These are phyloP conservation scores for Microcebus murinus DNA, from an alignment of 2,113 vertebrate species.

Conservation along the genomic window DNA sequence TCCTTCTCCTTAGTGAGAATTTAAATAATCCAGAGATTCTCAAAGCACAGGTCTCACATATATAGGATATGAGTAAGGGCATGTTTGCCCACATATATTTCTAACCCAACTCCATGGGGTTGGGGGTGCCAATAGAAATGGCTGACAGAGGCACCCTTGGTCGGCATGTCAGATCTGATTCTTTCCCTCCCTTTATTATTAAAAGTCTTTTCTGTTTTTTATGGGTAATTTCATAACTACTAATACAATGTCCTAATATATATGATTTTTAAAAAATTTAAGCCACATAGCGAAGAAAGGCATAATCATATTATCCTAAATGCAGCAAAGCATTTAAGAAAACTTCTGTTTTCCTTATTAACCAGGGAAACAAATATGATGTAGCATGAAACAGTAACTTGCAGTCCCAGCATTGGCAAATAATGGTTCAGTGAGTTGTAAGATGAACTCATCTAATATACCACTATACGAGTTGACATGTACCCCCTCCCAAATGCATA, in stretches of 20 bases:
- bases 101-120: not conserved
- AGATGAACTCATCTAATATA: not conserved
- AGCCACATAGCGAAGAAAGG: not conserved
- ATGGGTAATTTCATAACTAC: not conserved
- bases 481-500: not conserved
- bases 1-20: slow-evolving; percentile 15
- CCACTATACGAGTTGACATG: not conserved
- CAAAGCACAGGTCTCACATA: not conserved
- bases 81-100: not conserved
- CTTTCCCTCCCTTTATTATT: not conserved
- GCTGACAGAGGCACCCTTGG: no score
- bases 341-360: not conserved
- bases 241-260: not conserved
- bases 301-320: not conserved
- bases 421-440: not conserved
- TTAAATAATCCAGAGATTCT: not conserved
- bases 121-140: not conserved
- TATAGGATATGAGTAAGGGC: not conserved
- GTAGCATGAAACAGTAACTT: not conserved
- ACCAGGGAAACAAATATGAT: not conserved
- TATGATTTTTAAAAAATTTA: not conserved
- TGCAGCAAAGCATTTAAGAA: not conserved
- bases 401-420: not conserved
- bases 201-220: not conserved
- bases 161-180: not conserved